These are phyloP conservation scores for Acanthopagrus latus DNA, from an alignment of 2,797 vertebrate genomes.

Conservation along the genomic window DNA sequence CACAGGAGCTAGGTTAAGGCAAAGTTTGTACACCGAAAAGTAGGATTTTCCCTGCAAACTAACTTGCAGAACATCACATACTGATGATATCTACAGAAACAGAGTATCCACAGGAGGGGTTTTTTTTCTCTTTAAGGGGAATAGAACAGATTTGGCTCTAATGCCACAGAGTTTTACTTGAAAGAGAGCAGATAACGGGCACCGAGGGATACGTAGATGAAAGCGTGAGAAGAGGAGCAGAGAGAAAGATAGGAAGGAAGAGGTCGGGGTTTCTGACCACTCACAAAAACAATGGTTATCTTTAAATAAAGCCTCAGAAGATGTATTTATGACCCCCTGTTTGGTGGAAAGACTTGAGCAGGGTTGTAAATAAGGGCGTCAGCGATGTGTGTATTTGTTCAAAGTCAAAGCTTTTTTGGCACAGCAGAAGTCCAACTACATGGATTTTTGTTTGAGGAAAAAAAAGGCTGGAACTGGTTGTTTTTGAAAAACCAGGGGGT, in stretches of 20 bases:
- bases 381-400: slow-evolving; percentile 43
- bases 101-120: slow-evolving; percentile 1
- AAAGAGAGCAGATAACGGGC: slow-evolving; percentile 60
- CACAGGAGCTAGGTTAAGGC: background rate
- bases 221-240: slow-evolving; percentile 66
- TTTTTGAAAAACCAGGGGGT: slow-evolving; percentile 18
- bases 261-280: slow-evolving; percentile 44
- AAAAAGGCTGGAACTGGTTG: slow-evolving; percentile 29
- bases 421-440: slow-evolving; percentile 14
- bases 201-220: slow-evolving; percentile 60
- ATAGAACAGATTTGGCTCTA: slow-evolving; percentile 40
- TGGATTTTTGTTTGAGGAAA: slow-evolving; percentile 42
- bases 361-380: slow-evolving; percentile 24
- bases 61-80: slow-evolving; percentile 26
- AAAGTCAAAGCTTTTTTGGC: slow-evolving; percentile 34
- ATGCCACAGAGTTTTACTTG: slow-evolving; percentile 49
- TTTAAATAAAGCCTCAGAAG: slow-evolving; percentile 78
- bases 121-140: slow-evolving; percentile 17
- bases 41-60: background rate
- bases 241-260: slow-evolving; percentile 76
- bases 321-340: slow-evolving; percentile 70
- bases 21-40: background rate
- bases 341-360: slow-evolving; percentile 18
- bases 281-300: slow-evolving; percentile 75
- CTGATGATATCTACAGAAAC: slow-evolving; percentile 35